Base-by-base conservation (phyloP, 2,113 vertebrate genomes). In the Podiceps cristatus region DNA sequence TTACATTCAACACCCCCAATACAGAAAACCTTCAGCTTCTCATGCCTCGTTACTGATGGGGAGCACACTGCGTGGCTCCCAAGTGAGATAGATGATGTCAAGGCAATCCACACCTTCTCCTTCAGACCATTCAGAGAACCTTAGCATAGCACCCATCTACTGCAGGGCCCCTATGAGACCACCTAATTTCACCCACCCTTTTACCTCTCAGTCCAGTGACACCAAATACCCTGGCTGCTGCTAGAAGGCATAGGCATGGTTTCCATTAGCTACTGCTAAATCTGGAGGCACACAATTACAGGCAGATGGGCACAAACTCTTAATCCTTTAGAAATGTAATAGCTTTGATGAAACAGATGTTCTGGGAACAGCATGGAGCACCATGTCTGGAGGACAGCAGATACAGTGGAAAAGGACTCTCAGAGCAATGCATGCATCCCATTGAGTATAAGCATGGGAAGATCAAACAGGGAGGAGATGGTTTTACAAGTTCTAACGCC, bases 71-170 rank as follows among this genome's bases (percentile, higher is more conserved):
- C 9, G 9, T 44, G 27, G n/a, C 44, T 44, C 20, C 56, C 24
- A 31, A 1, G 2, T 16, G n/a, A 27, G 27, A 59, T 23, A 40
- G 2, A 0, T 3, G 5, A 47, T 45, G 18, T n/a, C 79, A 76
- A 58, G 23, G 15, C 23, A 33, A 68, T 12, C 44, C 31, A 20
- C 3, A 52, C 22, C 44, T 33, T 14, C 52, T 66, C 24, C 13
- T 25, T 18, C 14, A 18, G 37, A 67, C 33, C 2, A 9, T 23
- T 25, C 49, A 27, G 58, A 76, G 52, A 47, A 67, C 59, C 31
- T 7, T 13, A 31, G 17, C 3, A 1, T 18, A 12, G 23, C 23
- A 42, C 47, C 28, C 71, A 25, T 1, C 33, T 29, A 37, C 44
- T 31, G 53, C 53, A 67, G 31, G 7, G 20, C 67, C 9, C 13